Evolutionary conservation across 2,888 invertebrate species (phyloP).

Genomic region (Stenichneumon culpator): DNA sequence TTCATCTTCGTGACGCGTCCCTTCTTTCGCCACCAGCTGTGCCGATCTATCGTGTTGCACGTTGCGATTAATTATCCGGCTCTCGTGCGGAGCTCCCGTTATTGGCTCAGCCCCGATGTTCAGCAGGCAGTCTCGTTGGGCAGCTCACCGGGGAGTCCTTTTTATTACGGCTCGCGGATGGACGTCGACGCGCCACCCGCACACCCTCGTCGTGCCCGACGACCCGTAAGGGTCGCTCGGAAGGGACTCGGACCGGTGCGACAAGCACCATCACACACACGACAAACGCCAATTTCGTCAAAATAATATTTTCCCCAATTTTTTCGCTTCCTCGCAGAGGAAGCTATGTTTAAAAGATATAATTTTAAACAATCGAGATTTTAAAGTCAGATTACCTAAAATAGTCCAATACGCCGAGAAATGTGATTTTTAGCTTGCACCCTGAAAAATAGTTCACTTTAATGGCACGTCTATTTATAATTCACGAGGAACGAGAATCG

Average conservation of each 20-base stretch:
- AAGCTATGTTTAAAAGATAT: too few species aligned
- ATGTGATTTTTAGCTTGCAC: too few species aligned
- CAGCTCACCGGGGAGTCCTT: slow-evolving; percentile 19
- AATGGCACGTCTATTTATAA: too few species aligned
- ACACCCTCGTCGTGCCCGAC: slow-evolving; percentile 1
- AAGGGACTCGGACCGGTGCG: not conserved
- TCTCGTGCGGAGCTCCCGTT: slow-evolving; percentile 62
- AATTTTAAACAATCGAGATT: too few species aligned
- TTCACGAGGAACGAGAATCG: too few species aligned
- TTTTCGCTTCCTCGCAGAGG: not conserved
- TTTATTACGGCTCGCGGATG: slow-evolving; percentile 44
- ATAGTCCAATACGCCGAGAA: too few species aligned
- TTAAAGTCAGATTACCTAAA: too few species aligned
- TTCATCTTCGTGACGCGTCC: not conserved
- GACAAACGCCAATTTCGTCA: not conserved
- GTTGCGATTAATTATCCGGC: slow-evolving; percentile 65
- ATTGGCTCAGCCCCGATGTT: slow-evolving; percentile 47
- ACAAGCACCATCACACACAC: not conserved
- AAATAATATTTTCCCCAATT: not conserved
- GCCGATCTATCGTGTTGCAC: slow-evolving; percentile 41
- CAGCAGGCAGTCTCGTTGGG: not conserved
- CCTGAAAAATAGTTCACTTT: too few species aligned
- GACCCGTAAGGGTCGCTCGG: not conserved
- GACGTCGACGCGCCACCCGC: not conserved
- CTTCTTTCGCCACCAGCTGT: not conserved